phyloP scores from a whole-genome alignment of 2,113 vertebrate genomes.

The Anoplopoma fimbria region DNA sequence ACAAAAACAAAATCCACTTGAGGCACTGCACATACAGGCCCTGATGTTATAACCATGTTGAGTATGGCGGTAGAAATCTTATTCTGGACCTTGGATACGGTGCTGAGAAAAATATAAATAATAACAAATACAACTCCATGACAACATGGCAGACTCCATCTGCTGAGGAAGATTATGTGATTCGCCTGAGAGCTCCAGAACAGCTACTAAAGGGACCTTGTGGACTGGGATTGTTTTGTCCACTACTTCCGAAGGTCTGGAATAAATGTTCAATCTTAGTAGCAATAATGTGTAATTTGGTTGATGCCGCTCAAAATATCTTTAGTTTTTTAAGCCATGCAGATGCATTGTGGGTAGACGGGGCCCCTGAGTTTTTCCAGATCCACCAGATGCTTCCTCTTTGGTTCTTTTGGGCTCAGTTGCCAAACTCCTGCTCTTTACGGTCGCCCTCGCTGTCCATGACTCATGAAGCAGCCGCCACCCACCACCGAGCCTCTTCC shows the following conservation, averaged over 20 bases:
- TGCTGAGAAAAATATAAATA: not conserved
- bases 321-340: not conserved
- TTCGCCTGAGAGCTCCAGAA: too few species aligned
- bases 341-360: constrained; percentile 41
- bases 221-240: not conserved
- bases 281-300: not conserved
- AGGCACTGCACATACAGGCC: not conserved
- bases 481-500: constrained; percentile 33
- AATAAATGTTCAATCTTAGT: not conserved
- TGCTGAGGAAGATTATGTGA: not conserved
- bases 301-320: not conserved
- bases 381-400: constrained; percentile 55
- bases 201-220: not conserved
- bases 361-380: constrained; percentile 34
- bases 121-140: too few species aligned
- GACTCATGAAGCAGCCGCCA: constrained; percentile 38
- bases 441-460: not conserved
- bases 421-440: constrained; percentile 4
- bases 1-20: not conserved
- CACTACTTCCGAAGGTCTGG: not conserved
- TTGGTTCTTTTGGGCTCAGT: not conserved
- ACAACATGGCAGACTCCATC: not conserved
- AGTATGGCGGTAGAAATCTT: not conserved
- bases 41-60: not conserved
- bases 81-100: not conserved